These are phyloP conservation scores for Netelia virgata DNA, from an alignment of 2,888 invertebrate genomes.

Conservation along the genomic window DNA sequence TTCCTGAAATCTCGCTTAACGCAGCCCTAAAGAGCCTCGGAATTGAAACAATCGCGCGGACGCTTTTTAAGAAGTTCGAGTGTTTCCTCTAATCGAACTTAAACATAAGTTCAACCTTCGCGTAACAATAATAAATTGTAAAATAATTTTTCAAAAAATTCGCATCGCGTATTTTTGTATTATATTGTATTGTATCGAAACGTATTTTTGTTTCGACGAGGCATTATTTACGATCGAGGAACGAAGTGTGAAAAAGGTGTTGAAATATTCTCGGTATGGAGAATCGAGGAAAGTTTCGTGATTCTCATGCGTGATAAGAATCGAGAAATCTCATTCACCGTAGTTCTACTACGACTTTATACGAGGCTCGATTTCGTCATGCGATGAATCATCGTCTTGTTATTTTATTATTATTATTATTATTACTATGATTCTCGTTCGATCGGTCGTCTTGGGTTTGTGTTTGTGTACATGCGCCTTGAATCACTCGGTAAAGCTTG, in stretches of 20 bases:
- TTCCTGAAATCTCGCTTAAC: conserved; percentile 32
- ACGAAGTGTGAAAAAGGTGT: neutral
- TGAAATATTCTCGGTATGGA: conserved; percentile 8
- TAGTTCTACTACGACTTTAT: conserved; percentile 8
- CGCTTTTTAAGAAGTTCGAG: too few species aligned
- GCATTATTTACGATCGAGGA: neutral
- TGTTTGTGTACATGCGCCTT: conserved; percentile 5
- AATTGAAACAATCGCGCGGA: too few species aligned
- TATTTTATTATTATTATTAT: neutral
- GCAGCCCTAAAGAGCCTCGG: neutral
- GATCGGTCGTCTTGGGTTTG: neutral
- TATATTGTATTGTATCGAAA: too few species aligned
- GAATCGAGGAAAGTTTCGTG: conserved; percentile 1
- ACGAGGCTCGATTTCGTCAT: conserved; percentile 53
- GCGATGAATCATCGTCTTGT: conserved; percentile 49
- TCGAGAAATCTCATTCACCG: conserved; percentile 38
- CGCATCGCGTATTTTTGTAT: too few species aligned
- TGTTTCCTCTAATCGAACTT: too few species aligned
- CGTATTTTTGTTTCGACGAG: neutral
- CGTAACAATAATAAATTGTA: neutral
- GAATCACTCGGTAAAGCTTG: conserved; percentile 47
- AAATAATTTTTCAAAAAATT: neutral
- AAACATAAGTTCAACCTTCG: too few species aligned
- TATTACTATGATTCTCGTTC: neutral
- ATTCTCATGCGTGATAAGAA: conserved; percentile 28